Conservation (phyloP, 2,888 invertebrate genomes). For the Dynastes tityus region DNA sequence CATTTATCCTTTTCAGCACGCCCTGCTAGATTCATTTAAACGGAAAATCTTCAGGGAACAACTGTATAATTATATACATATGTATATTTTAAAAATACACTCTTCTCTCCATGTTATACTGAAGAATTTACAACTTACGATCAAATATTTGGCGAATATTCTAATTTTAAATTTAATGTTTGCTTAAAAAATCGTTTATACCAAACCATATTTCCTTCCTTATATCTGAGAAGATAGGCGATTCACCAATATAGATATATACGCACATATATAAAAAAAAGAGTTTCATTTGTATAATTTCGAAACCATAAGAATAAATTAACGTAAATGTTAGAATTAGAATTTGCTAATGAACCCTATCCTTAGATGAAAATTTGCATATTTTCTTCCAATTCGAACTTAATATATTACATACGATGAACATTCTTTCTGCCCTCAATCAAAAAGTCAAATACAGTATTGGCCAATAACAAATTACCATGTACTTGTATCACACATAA, state of each 20-base stretch:
- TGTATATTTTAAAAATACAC: constrained; percentile 32
- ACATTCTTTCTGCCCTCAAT: constrained; percentile 8
- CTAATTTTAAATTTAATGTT: constrained; percentile 41
- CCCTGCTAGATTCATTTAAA: neutral
- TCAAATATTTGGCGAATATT: constrained; percentile 40
- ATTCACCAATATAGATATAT: neutral
- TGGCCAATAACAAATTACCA: neutral
- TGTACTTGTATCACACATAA: too few relatives aligned
- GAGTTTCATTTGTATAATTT: constrained; percentile 29
- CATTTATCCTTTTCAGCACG: neutral
- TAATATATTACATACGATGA: neutral
- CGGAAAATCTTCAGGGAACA: neutral
- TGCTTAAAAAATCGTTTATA: constrained; percentile 35
- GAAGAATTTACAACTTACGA: constrained; percentile 32
- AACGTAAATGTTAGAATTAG: constrained; percentile 11
- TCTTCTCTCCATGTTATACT: constrained; percentile 5
- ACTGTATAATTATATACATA: constrained; percentile 12
- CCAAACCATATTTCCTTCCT: constrained; percentile 24
- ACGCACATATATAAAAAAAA: neutral
- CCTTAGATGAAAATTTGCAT: constrained; percentile 14
- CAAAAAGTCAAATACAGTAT: constrained; percentile 11
- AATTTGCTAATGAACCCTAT: constrained; percentile 6
- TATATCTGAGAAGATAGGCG: neutral
- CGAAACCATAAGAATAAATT: constrained; percentile 16
- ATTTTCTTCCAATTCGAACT: constrained; percentile 16